A percentile compares a stretch with the other conserved stretches of the same genome.
Conservation (phyloP, 1,140 invertebrate species). For the Papilio machaon region DNA sequence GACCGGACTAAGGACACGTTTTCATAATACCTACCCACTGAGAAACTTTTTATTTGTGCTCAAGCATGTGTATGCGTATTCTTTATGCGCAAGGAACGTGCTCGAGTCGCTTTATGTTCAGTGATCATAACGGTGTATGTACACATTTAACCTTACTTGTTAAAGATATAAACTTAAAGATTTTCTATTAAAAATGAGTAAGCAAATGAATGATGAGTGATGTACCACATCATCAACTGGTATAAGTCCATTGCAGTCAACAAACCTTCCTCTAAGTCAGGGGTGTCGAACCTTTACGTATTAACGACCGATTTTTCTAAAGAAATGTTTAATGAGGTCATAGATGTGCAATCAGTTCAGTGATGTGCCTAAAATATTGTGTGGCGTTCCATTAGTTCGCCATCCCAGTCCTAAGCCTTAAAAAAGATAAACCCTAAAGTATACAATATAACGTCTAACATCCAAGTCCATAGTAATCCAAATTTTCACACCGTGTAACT, state of each 20-base stretch:
- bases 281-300: too few species aligned
- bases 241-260: too few species aligned
- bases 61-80: background rate
- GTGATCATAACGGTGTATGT: background rate
- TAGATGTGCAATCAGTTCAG: too few species aligned
- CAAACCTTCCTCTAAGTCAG: too few species aligned
- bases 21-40: slow-evolving; percentile 23
- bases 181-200: background rate
- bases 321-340: too few species aligned
- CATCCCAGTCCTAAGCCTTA: too few species aligned
- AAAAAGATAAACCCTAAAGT: background rate
- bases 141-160: background rate
- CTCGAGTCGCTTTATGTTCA: slow-evolving; percentile 16
- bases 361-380: too few species aligned
- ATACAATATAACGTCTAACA: background rate
- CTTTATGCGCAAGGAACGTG: slow-evolving; percentile 11
- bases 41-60: slow-evolving; percentile 21
- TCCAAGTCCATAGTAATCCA: background rate
- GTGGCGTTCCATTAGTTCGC: too few species aligned
- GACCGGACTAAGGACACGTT: slow-evolving; percentile 22
- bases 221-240: too few species aligned
- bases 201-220: background rate
- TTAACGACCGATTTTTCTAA: too few species aligned
- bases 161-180: background rate
- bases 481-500: background rate